Evolutionary conservation across 2,888 invertebrate genomes (phyloP), one percentile per base, ranked within the genome.

Genomic region (Pyralis farinalis): DNA sequence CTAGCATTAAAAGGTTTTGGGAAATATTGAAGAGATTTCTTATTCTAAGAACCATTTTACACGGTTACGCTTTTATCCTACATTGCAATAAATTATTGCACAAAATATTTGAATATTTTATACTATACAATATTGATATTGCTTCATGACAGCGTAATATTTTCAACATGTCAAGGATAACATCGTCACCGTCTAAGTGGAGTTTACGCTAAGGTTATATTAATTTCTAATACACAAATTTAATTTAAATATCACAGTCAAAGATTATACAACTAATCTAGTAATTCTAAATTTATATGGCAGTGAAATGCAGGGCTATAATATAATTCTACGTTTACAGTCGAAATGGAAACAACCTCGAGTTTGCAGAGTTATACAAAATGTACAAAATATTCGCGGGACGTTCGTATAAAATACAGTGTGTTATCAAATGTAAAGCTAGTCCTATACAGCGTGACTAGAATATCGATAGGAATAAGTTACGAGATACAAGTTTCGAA

Each of bases 211-310:
- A 71, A 46, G 71, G 55, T 74, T 81, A 84, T 66, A 75, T 75
- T 78, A 64, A 74, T 55, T 64, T 68, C 83, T 85, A 85, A 79
- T 83, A 84, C 84, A 84, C 78, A 75, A 82, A 79, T 85, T 76
- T 84, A 84, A 83, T 75, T 86, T 86, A 86, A 87, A 85, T 88
- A 88, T 88, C 87, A 88, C 87, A 88, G 87, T 86, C 86, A 81
- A 84, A 82, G 75, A 79, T 86, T 82, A 84, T 69, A 82, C 63
- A 82, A 80, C 86, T 87, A 86, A 84, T 63, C 67, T 78, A 79
- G 58, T 67, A 71, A 63, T 47, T 64, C 80, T 82, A 84, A 71
- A 66, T 60, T 61, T 75, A 74, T 75, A 83, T 83, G 87, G 86
- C 87, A 88, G 85, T 86, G 78, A 78, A 73, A 80, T 75, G 71